Evolutionary conservation across 92 coral and sea anemone genomes (phyloP).

Genomic region (Hydrozoanthus gracilis): DNA sequence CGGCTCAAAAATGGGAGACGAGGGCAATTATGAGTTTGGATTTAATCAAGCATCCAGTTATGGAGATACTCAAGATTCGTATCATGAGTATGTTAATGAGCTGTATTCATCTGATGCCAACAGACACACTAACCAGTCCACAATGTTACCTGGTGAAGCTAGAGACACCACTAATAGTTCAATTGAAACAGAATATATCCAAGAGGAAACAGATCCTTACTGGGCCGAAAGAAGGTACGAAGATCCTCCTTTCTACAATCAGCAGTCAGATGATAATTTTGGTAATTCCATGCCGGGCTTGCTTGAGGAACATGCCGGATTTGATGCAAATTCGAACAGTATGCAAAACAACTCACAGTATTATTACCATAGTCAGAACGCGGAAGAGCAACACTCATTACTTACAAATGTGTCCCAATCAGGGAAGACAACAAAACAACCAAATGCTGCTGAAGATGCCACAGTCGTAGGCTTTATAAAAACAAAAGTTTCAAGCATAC

Average conservation of each 20-base stretch:
- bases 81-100: slow-evolving; percentile 24
- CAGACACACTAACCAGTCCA: background rate
- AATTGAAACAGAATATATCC: background rate
- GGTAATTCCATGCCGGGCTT: slow-evolving; percentile 51
- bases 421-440: slow-evolving; percentile 38
- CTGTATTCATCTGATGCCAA: background rate
- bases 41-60: slow-evolving; percentile 38
- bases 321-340: background rate
- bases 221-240: slow-evolving; percentile 48
- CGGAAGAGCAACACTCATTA: slow-evolving; percentile 41
- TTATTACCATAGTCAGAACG: slow-evolving; percentile 21
- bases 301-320: background rate
- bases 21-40: slow-evolving; percentile 6
- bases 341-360: background rate
- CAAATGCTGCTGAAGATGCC: slow-evolving; percentile 48
- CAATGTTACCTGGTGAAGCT: background rate
- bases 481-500: slow-evolving; percentile 68
- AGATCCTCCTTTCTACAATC: slow-evolving; percentile 46
- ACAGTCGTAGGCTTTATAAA: slow-evolving; percentile 75
- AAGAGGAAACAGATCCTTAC: slow-evolving; percentile 28
- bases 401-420: slow-evolving; percentile 59
- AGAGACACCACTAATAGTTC: background rate
- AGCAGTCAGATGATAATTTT: slow-evolving; percentile 37
- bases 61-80: slow-evolving; percentile 11
- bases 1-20: background rate